Evolutionary conservation across 2,888 invertebrate species (phyloP), one percentile per base, ranked within the genome.

Genomic region (Brachylomia viminalis): DNA sequence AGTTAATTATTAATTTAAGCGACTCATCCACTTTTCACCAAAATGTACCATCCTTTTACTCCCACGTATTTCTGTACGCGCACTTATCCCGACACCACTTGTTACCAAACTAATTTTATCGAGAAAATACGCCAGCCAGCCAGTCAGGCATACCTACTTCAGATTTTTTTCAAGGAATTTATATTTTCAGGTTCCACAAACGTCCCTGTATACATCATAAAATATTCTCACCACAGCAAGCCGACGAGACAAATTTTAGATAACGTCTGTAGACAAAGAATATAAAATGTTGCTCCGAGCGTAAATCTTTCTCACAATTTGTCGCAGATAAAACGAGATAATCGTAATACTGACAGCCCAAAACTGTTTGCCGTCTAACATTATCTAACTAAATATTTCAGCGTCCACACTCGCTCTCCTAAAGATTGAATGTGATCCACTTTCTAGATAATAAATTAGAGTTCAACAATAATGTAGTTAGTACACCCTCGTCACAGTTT

Each of bases 401-500:
- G 73, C 33, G 61, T 67, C 61, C 71, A 72, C 64, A 72, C 56
- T 69, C 54, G 59, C n/a, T 70, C 27, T 66, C 52, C 73, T 47
- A 64, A 79, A 82, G 73, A 87, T 86, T 87, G 73, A 83, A 86
- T 87, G 71, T 79, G 76, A 83, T 83, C 62, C 61, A 79, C 74
- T 83, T 75, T 72, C 77, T 75, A 76, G 81, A 86, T 87, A 87
- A 86, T 86, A 86, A 87, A 87, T 87, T 83, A 87, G 78, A 86
- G 75, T 79, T 81, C 73, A 86, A 72, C 77, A 79, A 75, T 86
- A 87, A 81, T 81, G 70, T 80, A 45, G 80, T 86, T 86, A 87
- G 80, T 30, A 72, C 56, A 87, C 86, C 88, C 86, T 88, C 77
- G 88, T 86, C 84, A 87, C 33, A 64, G 42, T 52, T 62, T 33